Base-by-base conservation (phyloP, 2,797 vertebrate genomes). In the Acanthiza pusilla region DNA sequence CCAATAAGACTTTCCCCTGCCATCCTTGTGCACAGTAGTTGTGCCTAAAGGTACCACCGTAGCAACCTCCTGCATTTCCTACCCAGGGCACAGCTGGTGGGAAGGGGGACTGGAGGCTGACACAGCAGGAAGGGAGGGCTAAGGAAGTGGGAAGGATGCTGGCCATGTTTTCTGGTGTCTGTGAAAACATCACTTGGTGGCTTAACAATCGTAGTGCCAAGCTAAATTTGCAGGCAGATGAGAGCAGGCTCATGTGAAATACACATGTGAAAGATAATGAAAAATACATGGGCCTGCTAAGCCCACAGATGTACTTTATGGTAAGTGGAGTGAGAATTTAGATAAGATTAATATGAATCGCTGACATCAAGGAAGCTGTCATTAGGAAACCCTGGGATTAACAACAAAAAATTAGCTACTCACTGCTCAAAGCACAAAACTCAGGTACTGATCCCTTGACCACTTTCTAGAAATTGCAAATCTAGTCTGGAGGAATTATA, bases 251-350 rank as follows among this genome's bases (percentile, higher is more conserved):
- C 50, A 53, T 93, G 43, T 63, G 84, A 89, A 96, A 96, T 72
- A 83, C 36, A 68, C 29, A 45, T 94, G 77, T 94, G 77, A 91
- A 96, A 89, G 32, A 60, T 65, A 8, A 92, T 88, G 83, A 94
- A 94, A 90, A 93, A 96, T 90, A 36, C 88, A 93, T 85, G 83
- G 77, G 38, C 26, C 88, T 50, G 7, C 55, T 87, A 81, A 79
- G 51, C 63, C 55, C 77, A 88, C 73, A 84, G 66, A 78, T 63
- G 30, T 93, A 90, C 66, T 91, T 30, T 18, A 54, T 36, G 12
- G 61, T 85, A 85, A 92, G 54, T 16, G 38, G 45, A 91, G 80
- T 43, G 42, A 54, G 47, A 88, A 75, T 72, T 88, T 68, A 62
- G 30, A 53, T 81, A 73, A 80, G 63, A 57, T 47, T 67, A 34